Base-by-base conservation (phyloP, 2,113 vertebrate species). In the Hystrix cristata region DNA sequence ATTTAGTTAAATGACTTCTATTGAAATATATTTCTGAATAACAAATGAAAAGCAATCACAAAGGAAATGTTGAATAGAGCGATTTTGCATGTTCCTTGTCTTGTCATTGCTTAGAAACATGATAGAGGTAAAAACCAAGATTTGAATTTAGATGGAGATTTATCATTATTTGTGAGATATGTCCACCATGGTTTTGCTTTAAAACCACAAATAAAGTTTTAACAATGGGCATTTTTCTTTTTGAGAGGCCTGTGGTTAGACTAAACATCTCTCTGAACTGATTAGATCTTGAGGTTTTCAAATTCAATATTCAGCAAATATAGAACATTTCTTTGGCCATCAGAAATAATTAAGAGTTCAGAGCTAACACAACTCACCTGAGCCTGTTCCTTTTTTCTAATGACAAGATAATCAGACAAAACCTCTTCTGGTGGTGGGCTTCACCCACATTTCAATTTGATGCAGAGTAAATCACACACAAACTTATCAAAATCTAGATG, bases 141-240 rank as follows among this genome's bases (percentile, higher is more conserved):
- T 91, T 97, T 95, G 85, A 71, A 92, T 71, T 95, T 93, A 97
- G 92, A 76, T 57, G 69, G 64, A 76, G 34, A 97, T 97, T 96
- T 95, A 95, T 97, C 96, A 96, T 95, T 95, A 96, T 97, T 97
- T 97, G 95, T 88, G 90, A 98, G 65, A 43, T 95, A 97, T 29
- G 69, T 94, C 85, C 79, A 91, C 88, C 62, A 97, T 96, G 94
- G 88, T 97, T 98, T 98, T 95, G 97, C 95, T 98, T 96, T 97
- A 95, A 98, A 98, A 97, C 96, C 97, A 98, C 97, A 97, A 98
- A 97, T 97, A 96, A 96, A 97, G 90, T 96, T 98, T 98, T 95
- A 96, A 89, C 92, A 97, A 89, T 97, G 74, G 90, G 64, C 86
- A 97, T 97, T 98, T 97, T 97, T 97, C 97, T 98, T 87, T 15